phyloP scores from a whole-genome alignment of 92 coral and sea anemone species.

The Porites lobata region DNA sequence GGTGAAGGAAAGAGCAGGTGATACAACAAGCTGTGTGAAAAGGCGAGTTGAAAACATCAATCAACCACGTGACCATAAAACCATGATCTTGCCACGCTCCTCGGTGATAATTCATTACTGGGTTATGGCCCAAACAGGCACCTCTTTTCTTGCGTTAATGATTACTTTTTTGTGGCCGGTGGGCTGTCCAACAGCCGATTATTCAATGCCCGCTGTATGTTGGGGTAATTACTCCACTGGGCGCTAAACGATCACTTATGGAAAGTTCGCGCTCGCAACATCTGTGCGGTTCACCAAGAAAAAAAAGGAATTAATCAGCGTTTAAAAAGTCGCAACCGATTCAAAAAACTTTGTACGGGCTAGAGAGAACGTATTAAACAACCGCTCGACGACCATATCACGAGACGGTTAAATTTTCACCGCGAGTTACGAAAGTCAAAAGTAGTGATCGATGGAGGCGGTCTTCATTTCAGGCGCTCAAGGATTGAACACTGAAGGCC shows the following conservation, averaged over 20 bases:
- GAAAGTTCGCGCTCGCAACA: slow-evolving; percentile 13
- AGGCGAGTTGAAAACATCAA: slow-evolving; percentile 14
- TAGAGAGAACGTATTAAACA: neutral
- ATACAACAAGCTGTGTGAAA: slow-evolving; percentile 9
- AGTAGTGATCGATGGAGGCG: slow-evolving; percentile 73
- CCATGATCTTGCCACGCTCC: slow-evolving; percentile 9
- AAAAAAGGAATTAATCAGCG: slow-evolving; percentile 15
- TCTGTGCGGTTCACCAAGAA: slow-evolving; percentile 12
- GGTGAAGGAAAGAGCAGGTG: slow-evolving; percentile 20
- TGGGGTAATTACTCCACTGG: slow-evolving; percentile 44
- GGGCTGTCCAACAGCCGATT: slow-evolving; percentile 1
- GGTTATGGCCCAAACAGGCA: slow-evolving; percentile 24
- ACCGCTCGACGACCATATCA: no score
- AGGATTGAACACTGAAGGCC: slow-evolving; percentile 73
- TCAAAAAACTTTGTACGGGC: neutral
- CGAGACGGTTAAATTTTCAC: no score
- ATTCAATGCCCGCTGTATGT: slow-evolving; percentile 20
- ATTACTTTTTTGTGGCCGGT: slow-evolving; percentile 5
- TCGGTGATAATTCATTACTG: slow-evolving; percentile 6
- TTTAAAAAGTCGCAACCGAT: slow-evolving; percentile 6
- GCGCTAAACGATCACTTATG: slow-evolving; percentile 21
- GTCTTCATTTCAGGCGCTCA: slow-evolving; percentile 90
- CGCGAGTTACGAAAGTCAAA: neutral
- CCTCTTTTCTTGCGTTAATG: slow-evolving; percentile 25
- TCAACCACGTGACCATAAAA: slow-evolving; percentile 34